These are phyloP conservation scores for Colostygia pectinataria DNA, from an alignment of 2,888 invertebrate species.

Conservation along the genomic window DNA sequence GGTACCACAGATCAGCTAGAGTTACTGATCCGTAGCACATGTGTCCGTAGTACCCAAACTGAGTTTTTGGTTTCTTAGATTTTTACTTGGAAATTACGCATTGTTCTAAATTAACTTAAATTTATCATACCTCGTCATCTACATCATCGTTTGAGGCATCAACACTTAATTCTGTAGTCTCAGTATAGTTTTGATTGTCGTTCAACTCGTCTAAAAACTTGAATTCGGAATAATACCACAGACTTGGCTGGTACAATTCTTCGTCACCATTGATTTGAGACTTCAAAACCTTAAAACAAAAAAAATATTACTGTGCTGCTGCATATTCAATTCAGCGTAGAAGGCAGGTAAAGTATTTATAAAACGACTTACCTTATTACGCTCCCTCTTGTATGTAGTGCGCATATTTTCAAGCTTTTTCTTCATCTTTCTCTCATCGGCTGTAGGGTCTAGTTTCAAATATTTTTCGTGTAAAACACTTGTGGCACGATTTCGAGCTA, in stretches of 20 bases:
- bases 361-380: conserved; percentile 33
- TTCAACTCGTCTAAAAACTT: conserved; percentile 16
- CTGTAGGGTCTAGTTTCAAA: conserved; percentile 5
- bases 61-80: too few species aligned
- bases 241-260: conserved; percentile 13
- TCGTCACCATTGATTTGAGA: conserved; percentile 6
- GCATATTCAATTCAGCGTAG: background rate
- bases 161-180: background rate
- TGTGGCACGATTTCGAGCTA: conserved; percentile 9
- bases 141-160: background rate
- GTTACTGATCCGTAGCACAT: too few species aligned
- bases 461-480: conserved; percentile 13
- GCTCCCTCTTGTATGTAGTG: conserved; percentile 38
- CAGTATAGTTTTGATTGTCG: background rate
- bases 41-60: too few species aligned
- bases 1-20: too few species aligned
- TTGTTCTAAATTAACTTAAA: too few species aligned
- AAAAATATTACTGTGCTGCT: background rate
- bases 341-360: background rate
- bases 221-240: conserved; percentile 46
- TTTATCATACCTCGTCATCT: too few species aligned
- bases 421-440: conserved; percentile 23
- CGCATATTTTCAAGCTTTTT: conserved; percentile 44
- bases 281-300: conserved; percentile 22
- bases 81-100: too few species aligned